Evolutionary conservation across 2,797 vertebrate genomes (phyloP).

Genomic region (Gambusia yucatana): DNA sequence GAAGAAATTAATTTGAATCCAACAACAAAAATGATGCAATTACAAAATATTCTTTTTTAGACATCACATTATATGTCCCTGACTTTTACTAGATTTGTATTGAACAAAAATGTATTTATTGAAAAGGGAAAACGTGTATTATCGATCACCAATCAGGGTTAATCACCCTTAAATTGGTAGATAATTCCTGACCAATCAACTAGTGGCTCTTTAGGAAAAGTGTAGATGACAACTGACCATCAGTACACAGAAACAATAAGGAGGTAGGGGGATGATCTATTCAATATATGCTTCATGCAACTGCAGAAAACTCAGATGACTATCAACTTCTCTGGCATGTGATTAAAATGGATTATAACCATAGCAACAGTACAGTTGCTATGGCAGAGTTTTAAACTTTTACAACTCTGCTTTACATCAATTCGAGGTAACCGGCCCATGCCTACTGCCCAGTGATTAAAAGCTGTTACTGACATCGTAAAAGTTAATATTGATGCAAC

Average conservation of each 20-base stretch:
- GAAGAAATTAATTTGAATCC: background rate
- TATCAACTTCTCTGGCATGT: background rate
- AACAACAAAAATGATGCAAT: background rate
- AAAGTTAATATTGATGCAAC: slow-evolving; percentile 33
- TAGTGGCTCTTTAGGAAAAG: background rate
- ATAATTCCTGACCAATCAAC: background rate
- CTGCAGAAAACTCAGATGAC: background rate
- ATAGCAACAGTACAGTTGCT: background rate
- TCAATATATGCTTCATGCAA: background rate
- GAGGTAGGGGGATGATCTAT: background rate
- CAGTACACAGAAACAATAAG: background rate
- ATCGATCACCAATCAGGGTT: background rate
- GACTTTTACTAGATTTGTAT: background rate
- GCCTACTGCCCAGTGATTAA: slow-evolving; percentile 2
- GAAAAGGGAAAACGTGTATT: background rate
- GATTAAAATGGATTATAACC: background rate
- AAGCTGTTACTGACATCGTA: slow-evolving; percentile 35
- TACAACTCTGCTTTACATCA: background rate
- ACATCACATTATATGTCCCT: background rate
- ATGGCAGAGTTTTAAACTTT: no score
- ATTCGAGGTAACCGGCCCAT: background rate
- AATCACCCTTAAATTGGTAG: background rate
- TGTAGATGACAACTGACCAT: background rate
- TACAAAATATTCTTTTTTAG: background rate
- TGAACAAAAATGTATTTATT: background rate